These are phyloP conservation scores for Eupithecia centaureata DNA, from an alignment of 2,888 invertebrate genomes.

Conservation along the genomic window DNA sequence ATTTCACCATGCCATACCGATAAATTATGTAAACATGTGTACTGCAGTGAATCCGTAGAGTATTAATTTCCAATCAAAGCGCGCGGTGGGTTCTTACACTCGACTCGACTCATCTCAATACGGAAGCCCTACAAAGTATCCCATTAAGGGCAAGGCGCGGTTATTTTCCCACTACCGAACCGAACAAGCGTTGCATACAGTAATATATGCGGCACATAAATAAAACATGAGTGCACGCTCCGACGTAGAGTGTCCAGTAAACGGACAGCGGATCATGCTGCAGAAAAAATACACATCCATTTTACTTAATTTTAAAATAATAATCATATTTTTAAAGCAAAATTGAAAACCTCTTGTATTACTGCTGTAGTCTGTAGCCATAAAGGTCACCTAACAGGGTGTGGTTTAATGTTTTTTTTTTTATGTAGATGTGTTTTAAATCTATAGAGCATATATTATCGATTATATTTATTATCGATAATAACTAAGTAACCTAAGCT, in stretches of 20 bases:
- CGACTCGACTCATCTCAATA: conserved; percentile 45
- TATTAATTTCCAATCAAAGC: conserved; percentile 53
- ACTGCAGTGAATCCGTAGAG: conserved; percentile 39
- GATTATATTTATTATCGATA: too few relatives aligned
- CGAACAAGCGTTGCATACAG: conserved; percentile 63
- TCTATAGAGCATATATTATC: too few relatives aligned
- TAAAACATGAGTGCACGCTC: conserved; percentile 69
- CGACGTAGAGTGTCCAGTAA: conserved; percentile 43
- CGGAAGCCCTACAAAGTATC: conserved; percentile 60
- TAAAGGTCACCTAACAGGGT: not conserved
- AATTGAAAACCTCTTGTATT: not conserved
- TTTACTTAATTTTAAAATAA: conserved; percentile 1
- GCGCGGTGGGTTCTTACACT: conserved; percentile 9
- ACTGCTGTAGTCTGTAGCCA: not conserved
- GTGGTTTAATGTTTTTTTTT: too few relatives aligned
- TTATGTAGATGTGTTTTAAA: too few relatives aligned
- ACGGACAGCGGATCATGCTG: conserved; percentile 3
- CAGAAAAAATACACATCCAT: not conserved
- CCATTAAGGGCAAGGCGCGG: conserved; percentile 54
- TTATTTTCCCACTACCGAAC: conserved; percentile 62
- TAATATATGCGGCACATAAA: conserved; percentile 71
- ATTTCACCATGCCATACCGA: too few relatives aligned
- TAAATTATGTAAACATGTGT: not conserved
- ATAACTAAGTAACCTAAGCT: too few relatives aligned
- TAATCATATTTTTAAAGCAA: not conserved